Evolutionary conservation across 2,797 vertebrate species (phyloP), one percentile per base, ranked within the genome.

Genomic region (Gymnocypris eckloni): DNA sequence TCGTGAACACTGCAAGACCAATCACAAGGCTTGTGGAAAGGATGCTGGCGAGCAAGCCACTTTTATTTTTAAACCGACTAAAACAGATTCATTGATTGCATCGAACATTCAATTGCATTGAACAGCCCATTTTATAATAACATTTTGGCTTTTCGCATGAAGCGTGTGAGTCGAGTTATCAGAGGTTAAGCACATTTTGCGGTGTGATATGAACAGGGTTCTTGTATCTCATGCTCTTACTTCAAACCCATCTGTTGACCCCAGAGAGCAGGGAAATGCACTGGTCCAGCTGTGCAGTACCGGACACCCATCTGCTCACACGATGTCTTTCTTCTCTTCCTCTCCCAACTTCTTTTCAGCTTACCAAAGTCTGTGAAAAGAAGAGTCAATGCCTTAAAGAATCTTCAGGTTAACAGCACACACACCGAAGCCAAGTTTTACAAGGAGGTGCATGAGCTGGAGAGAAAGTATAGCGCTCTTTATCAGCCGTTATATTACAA

Each of bases 341-440:
- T 20, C 75, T 48, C 79, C 92, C 8, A 70, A 79, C 67, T 8
- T 71, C 48, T 79, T 20, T 93, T 89, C 90, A 97, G 96, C 91
- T 95, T 97, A 92, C 96, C 96, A 88, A 95, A 95, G 93, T 95
- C 96, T 89, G 96, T 97, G 89, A 97, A 96, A 92, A 96, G 96
- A 93, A 94, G 96, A 86, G 96, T 97, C 89, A 97, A 97, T 91
- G 96, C 96, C 81, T 95, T 97, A 89, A 97, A 96, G 93, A 97
- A 97, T 76, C 95, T 97, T 91, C 96, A 97, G 93, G 96, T 97
- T 89, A 96, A 96, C 85, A 97, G 95, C 89, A 95, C 96, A 73
- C 95, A 97, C 88, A 96, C 96, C 92, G 96, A 97, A 95, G 96
- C 96, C 64, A 96, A 96, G 83, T 97, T 97, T 91, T 97, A 97